Evolutionary conservation across 2,797 vertebrate genomes (phyloP).

Genomic region (Harpagifer antarcticus): DNA sequence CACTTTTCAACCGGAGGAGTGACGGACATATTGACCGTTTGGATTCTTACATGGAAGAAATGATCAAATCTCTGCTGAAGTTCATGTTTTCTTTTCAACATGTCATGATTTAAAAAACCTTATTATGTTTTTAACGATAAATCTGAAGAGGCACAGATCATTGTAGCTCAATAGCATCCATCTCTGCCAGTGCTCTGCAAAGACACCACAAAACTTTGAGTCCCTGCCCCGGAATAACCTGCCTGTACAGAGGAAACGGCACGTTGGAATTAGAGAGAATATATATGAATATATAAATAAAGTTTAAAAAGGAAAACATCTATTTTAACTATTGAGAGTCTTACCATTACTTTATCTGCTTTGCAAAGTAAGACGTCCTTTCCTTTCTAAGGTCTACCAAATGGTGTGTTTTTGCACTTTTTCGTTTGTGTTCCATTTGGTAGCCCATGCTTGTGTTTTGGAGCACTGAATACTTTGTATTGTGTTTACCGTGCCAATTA

Average conservation of each 20-base stretch:
- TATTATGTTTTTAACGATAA: conserved; percentile 13
- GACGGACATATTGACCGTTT: conserved; percentile 23
- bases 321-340: conserved; percentile 87
- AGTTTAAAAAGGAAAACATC: conserved; percentile 82
- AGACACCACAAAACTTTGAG: conserved; percentile 40
- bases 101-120: conserved; percentile 37
- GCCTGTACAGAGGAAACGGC: conserved; percentile 78
- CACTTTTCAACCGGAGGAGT: conserved; percentile 17
- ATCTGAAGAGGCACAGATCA: conserved; percentile 36
- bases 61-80: conserved; percentile 49
- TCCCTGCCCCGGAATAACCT: conserved; percentile 54
- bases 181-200: conserved; percentile 28
- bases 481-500: conserved; percentile 91
- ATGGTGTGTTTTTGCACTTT: conserved; percentile 87
- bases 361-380: conserved; percentile 80
- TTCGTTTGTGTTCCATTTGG: conserved; percentile 83
- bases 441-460: conserved; percentile 83
- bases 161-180: conserved; percentile 11
- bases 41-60: conserved; percentile 44
- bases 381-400: conserved; percentile 80
- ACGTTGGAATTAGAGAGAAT: conserved; percentile 79
- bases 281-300: conserved; percentile 86
- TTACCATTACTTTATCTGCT: conserved; percentile 82
- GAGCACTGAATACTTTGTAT: conserved; percentile 89
- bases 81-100: conserved; percentile 22